Conservation (phyloP, 2,797 vertebrate species). For the Lithobates pipiens region DNA sequence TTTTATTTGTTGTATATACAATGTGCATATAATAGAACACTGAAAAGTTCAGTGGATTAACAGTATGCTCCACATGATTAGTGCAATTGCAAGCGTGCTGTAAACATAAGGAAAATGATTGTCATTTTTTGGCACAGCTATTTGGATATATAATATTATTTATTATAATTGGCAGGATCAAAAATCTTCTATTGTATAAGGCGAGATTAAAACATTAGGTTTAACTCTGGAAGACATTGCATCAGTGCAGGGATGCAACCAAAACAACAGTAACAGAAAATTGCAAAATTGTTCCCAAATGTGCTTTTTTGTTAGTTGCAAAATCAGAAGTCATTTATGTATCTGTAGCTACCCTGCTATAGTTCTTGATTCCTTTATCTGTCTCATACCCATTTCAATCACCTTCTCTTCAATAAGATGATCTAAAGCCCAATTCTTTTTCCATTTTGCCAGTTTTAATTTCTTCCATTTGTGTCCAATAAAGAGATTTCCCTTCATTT, state of each 20-base stretch:
- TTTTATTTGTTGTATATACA: conserved; percentile 2
- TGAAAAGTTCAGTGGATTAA: not conserved
- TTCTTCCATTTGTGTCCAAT: too few relatives aligned
- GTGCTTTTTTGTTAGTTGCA: not conserved
- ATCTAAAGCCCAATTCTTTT: too few relatives aligned
- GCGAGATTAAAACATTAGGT: not conserved
- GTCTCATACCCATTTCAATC: not conserved
- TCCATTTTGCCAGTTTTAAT: too few relatives aligned
- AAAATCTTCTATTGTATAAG: not conserved
- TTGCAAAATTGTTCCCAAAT: too few relatives aligned
- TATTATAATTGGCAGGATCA: not conserved
- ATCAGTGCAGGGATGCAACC: too few relatives aligned
- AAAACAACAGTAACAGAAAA: too few relatives aligned
- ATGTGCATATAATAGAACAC: conserved; percentile 8
- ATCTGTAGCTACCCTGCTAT: not conserved
- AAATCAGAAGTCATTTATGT: not conserved
- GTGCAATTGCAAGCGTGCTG: not conserved
- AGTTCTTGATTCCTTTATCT: not conserved
- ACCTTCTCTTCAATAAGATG: not conserved
- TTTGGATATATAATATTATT: conserved; percentile 11
- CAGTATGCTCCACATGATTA: not conserved
- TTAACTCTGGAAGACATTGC: not conserved
- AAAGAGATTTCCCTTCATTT: too few relatives aligned
- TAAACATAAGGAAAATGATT: conserved; percentile 16
- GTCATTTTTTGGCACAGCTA: not conserved